Evolutionary conservation across 1,140 invertebrate species (phyloP), one percentile per base, ranked within the genome.

Genomic region (Drosophila subpulchrella): DNA sequence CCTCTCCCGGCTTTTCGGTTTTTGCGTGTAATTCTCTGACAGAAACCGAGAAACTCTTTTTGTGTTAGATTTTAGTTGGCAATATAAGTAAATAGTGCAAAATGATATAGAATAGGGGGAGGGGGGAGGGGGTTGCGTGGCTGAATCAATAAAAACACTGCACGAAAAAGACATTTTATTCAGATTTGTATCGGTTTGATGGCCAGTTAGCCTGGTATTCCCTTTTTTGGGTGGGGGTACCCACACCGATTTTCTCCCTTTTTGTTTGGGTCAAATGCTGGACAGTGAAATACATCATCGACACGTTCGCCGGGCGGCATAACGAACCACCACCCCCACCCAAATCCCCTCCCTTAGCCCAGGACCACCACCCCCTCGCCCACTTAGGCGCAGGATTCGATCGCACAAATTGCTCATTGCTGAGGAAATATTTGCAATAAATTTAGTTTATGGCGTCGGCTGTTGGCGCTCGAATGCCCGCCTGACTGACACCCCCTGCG

Each of bases 361-460:
- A 11, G 32, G 42, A 12, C 41, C 44, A 13, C n/a, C 41, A 10
- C 17, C 39, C 27, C n/a, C n/a, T 15, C 38, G 39, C 55, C 30
- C 58, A 58, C 39, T 47, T 63, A 58, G 63, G 44, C 51, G 75
- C 62, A 68, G 83, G 72, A 80, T 80, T 88, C 83, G 83, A 89
- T 83, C 88, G 88, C 88, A 91, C 88, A 91, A 91, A 91, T 90
- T 90, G 82, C 86, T 91, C 88, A 90, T 90, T 91, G 88, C 88
- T 91, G 74, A 91, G 88, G 88, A 90, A 91, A 91, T 91, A 91
- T 91, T 91, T 91, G 88, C 88, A 86, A 91, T 91, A 91, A 91
- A 91, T 91, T 91, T 88, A 91, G 88, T 91, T 91, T 84, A 91
- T 88, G 80, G 88, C 77, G 75, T 81, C 72, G 88, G 63, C 75